Evolutionary conservation across 2,888 invertebrate genomes (phyloP), one percentile per base, ranked within the genome.

Genomic region (Lepidochitona cinerea): DNA sequence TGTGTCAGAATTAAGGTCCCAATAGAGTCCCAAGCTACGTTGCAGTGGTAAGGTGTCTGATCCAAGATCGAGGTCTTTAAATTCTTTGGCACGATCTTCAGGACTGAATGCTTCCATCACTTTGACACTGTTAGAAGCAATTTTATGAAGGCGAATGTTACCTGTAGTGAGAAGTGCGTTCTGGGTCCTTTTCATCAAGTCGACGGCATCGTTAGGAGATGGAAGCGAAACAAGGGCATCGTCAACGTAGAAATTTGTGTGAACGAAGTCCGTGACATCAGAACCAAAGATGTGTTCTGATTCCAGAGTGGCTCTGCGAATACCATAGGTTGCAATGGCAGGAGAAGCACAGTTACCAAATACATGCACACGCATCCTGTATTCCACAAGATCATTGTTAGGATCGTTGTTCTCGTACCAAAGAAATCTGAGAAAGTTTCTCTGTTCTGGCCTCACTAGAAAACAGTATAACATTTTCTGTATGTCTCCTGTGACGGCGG

Each of bases 1-100:
- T n/a, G 18, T n/a, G 64, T 9, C 1, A 14, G 12, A 33, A 26
- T 71, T 32, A 18, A 71, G 14, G 41, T 71, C 49, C 65, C 71
- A 71, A 26, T 9, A 6, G n/a, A 71, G 36, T n/a, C 71, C 71
- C 32, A 71, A 29, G 36, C 37, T 65, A 14, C 49, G 64, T n/a
- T 64, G 49, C 3, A 9, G 7, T n/a, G 7, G 12, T 23, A n/a
- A 4, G 3, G 64, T 32, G 14, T 64, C 64, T 64, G 64, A 29
- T 64, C 26, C 26, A 14, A 5, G 64, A 26, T 64, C 64, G 14
- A 64, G 18, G 29, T 64, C 18, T 26, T 23, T 2, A 23, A 5
- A 2, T 4, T 2, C 26, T 33, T 64, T 64, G 18, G 64, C 3
- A 29, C 64, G 64, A 26, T 64, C 64, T 18, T 33, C 7, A 26